Evolutionary conservation across 2,113 vertebrate species (phyloP), one percentile per base, ranked within the genome.

Genomic region (Cynocephalus volans): DNA sequence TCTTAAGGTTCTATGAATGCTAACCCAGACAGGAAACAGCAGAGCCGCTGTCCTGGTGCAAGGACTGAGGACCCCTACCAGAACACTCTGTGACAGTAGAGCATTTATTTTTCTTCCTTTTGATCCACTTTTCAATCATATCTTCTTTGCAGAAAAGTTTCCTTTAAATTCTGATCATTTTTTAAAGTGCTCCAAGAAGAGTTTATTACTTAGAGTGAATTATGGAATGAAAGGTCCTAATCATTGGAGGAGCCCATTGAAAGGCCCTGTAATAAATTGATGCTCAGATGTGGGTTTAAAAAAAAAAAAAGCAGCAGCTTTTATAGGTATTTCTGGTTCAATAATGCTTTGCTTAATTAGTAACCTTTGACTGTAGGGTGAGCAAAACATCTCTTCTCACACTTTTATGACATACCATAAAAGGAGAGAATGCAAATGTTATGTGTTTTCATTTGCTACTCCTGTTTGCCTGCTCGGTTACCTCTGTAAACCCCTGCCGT

Each of bases 11-110:
- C 48, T 1, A 0, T 0, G 13, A 28, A 24, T 1, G 0, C 1
- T 0, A 1, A 14, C 67, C 21, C 1, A 4, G 31, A 41, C 23
- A 15, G 79, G 12, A n/a, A 41, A 4, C 1, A 5, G 1, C 50
- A 1, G 0, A 10, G 36, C 0, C 0, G 18, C 54, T 50, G 11
- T 10, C 1, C 12, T 0, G 41, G 7, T 24, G 1, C 15, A 0
- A n/a, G 45, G 58, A 5, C 10, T 41, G 2, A 58, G 36, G 45
- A 24, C 31, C 3, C 17, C 67, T 7, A 2, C 48, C 56, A 1
- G 9, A 9, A 26, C 0, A 0, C 84, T 23, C 0, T 0, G 1
- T 31, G 73, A 14, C 2, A 0, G 56, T 2, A 2, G 21, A 1
- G 7, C 2, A 1, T 18, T 45, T 21, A 4, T 13, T 10, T 8